Base-by-base conservation (phyloP, 2,888 invertebrate genomes). In the Caenorhabditis japonica region DNA sequence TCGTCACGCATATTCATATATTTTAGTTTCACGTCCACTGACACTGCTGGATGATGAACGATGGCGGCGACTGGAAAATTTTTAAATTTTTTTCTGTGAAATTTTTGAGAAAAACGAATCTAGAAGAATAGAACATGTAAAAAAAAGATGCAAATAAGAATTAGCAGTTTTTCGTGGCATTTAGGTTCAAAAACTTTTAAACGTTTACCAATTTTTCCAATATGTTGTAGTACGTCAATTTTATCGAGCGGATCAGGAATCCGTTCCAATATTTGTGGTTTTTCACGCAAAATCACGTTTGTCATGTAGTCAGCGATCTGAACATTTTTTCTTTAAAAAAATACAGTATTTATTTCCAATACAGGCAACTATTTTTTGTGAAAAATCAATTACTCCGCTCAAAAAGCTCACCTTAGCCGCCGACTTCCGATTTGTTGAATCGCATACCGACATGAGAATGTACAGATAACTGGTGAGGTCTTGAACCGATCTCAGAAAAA, bases 11-110 rank as follows among this genome's bases (percentile, higher is more conserved):
- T 51, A 15, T 36, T 52, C 2, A 34, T 27, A 23, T 58, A 64
- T 5, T 55, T 36, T 17, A 80, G 56, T 38, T 75, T 69, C 19
- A 64, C 53, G 15, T 75, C 58, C 0, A 73, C 52, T 10, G 74
- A 21, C 10, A 77, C 55, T 2, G 79, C 79, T 10, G 79, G 79
- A 44, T 80, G 79, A 46, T 80, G 77, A 12, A 74, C 19, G n/a
- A 68, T 51, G 1, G 77, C 77, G 13, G 74, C 44, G 5, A 75
- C 79, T 79, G 41, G 13, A 74, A 47, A 43, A 25, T 41, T 43
- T 56, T 56, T 39, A 17, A 7, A 10, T 10, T 36, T 19, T 8
- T 52, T 52, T 33, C 15, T 30, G 10, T n/a, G 7, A 27, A 47
- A 47, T 47, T 47, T 47, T 13, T 44, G 7, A 33, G 12, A 33